Base-by-base conservation (phyloP, 2,888 invertebrate genomes). In the Megalurothrips usitatus region DNA sequence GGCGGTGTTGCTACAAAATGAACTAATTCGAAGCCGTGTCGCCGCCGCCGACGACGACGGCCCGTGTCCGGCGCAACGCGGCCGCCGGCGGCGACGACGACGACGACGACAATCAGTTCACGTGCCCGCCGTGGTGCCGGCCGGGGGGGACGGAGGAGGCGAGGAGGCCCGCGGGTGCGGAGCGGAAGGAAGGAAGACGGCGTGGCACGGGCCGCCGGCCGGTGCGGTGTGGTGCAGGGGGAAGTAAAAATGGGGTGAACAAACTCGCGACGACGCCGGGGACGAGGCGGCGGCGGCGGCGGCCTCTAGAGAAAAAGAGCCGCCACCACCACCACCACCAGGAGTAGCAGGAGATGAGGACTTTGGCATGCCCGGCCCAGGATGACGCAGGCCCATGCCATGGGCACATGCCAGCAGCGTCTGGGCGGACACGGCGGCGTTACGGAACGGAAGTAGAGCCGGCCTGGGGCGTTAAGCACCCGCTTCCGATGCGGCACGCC, bases 81-180 rank as follows among this genome's bases (percentile, higher is more conserved):
- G 78, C 34, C 34, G 34, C 34, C 3, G 34, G 6, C 34, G 34
- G 26, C 68, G 9, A 12, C 6, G 34, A 43, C 34, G 34, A 75
- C 68, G 9, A 12, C 6, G 68, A 26, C 26, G 68, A 75, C 68
- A 75, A 75, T 75, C 68, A 75, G 26, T 75, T 75, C 68, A 68
- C 68, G 68, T 68, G 68, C 68, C 68, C 68, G 68, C 52, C 52
- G 52, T n/a, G n/a, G n/a, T n/a, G 47, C 79, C 28, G 52, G 17
- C 49, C 52, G 49, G 80, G 81, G 78, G 80, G 43, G 79, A 80
- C 79, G 78, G 80, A 81, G 86, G 86, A 81, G 82, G 83, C 82
- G 82, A 84, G 82, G 82, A 14, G 2, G 14, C 14, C 34, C 34
- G 52, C 19, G 58, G 14, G n/a, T n/a, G n/a, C 14, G 14, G 58